Conservation (phyloP, 1,140 invertebrate species). For the Periplaneta americana region DNA sequence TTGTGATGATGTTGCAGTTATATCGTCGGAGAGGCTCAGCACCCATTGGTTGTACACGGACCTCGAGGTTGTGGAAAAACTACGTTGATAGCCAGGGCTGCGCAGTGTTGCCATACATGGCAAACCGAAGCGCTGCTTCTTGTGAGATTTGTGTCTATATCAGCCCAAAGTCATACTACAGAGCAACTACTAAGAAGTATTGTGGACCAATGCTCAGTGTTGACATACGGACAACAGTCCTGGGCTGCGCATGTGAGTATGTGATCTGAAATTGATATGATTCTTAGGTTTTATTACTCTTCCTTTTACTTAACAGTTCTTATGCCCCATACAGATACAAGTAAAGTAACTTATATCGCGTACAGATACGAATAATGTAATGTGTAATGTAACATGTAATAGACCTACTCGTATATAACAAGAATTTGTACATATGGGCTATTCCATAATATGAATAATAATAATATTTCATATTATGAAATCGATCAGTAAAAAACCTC, state of each 20-base stretch:
- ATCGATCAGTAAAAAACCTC: too few species aligned
- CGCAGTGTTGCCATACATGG: slow-evolving; percentile 59
- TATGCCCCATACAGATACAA: too few species aligned
- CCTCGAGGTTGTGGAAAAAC: slow-evolving; percentile 76
- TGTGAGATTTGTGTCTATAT: slow-evolving; percentile 59
- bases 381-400: too few species aligned
- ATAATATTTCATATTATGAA: too few species aligned
- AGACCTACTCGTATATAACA: too few species aligned
- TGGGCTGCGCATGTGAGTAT: slow-evolving; percentile 53
- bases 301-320: too few species aligned
- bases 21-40: slow-evolving; percentile 47
- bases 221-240: slow-evolving; percentile 51
- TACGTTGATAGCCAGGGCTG: slow-evolving; percentile 63
- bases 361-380: too few species aligned
- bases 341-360: too few species aligned
- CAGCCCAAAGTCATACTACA: slow-evolving; percentile 57
- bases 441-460: too few species aligned
- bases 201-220: slow-evolving; percentile 57
- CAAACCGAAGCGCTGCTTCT: slow-evolving; percentile 54
- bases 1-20: slow-evolving; percentile 44
- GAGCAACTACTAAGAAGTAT: slow-evolving; percentile 59
- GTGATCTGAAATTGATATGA: not conserved
- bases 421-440: too few species aligned
- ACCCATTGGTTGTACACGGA: slow-evolving; percentile 68
- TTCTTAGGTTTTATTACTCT: not conserved